Percentiles rank a stretch among this genome's conserved stretches.
Evolutionary conservation across 2,797 vertebrate species (phyloP).

Genomic region (Pangasius larnaudii): DNA sequence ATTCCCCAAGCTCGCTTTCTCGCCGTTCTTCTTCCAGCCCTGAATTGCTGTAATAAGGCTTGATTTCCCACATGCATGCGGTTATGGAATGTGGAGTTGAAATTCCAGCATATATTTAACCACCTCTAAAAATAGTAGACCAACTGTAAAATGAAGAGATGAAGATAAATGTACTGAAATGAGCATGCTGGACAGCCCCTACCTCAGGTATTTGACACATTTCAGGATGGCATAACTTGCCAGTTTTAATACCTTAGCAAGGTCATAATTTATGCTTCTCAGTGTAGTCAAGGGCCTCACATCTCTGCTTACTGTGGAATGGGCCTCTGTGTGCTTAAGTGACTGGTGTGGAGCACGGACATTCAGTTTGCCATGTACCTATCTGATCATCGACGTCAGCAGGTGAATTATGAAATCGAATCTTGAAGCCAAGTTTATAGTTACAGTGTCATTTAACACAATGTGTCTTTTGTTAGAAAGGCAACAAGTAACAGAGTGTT

Average conservation of each 20-base stretch:
- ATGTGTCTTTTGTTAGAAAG: constrained; percentile 44
- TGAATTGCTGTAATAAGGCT: constrained; percentile 55
- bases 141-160: constrained; percentile 52
- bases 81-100: constrained; percentile 47
- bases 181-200: constrained; percentile 40
- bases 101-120: constrained; percentile 59
- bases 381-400: constrained; percentile 13
- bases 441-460: constrained; percentile 35
- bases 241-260: constrained; percentile 26
- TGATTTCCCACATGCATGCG: constrained; percentile 58
- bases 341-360: not conserved
- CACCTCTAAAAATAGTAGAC: constrained; percentile 53
- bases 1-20: constrained; percentile 26
- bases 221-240: constrained; percentile 35
- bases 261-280: constrained; percentile 26
- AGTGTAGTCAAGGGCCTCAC: not conserved
- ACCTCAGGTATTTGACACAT: constrained; percentile 38
- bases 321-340: not conserved
- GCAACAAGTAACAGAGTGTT: constrained; percentile 54
- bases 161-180: constrained; percentile 50
- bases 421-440: constrained; percentile 29
- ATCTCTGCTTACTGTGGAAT: not conserved
- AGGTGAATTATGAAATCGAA: constrained; percentile 28
- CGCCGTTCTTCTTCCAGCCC: constrained; percentile 24
- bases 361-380: constrained; percentile 27